Base-by-base conservation (phyloP, 2,797 vertebrate species). In the Danio albolineatus region DNA sequence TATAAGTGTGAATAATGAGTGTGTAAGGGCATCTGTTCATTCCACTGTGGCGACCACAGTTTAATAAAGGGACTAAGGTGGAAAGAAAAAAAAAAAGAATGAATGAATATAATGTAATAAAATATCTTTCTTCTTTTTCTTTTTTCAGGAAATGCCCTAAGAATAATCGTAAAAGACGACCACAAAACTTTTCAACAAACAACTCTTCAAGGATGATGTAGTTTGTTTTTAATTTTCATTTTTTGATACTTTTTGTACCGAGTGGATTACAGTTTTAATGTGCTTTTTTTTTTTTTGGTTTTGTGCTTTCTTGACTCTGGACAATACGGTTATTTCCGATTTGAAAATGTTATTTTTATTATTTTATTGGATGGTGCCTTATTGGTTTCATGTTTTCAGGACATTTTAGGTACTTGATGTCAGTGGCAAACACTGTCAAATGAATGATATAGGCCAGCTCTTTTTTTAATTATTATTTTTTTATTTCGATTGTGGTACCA, bases 181-280 rank as follows among this genome's bases (percentile, higher is more conserved):
- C 98, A 95, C 97, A 99, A 92, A 98, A 98, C 86, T 92, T 99
- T 93, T 95, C 95, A 80, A 97, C 97, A 88, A 97, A 98, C 83
- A 94, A 96, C 1, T 96, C 97, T 84, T 97, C 97, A 89, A 93
- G 97, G 91, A 99, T 98, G 95, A 97, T 97, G 95, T 98, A 97
- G 95, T 90, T 83, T 88, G 86, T 85, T 89, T 82, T 92, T 93
- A n/a, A 94, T 95, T 88, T 87, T 1, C 6, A 60, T 71, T 73
- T 78, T 85, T 83, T 83, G 84, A 80, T 84, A 83, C 84, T 73
- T 90, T 93, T 95, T 95, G 92, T 93, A 94, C 94, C 94, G 88
- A 86, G 82, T 90, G 91, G 91, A 96, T 88, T 95, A 94, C 95
- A 93, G 46, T 95, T 97, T 96, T 96, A 91, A 95, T 94, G 95